These are phyloP conservation scores for Phocides pigmalion DNA, from an alignment of 1,140 invertebrate genomes.

Conservation along the genomic window DNA sequence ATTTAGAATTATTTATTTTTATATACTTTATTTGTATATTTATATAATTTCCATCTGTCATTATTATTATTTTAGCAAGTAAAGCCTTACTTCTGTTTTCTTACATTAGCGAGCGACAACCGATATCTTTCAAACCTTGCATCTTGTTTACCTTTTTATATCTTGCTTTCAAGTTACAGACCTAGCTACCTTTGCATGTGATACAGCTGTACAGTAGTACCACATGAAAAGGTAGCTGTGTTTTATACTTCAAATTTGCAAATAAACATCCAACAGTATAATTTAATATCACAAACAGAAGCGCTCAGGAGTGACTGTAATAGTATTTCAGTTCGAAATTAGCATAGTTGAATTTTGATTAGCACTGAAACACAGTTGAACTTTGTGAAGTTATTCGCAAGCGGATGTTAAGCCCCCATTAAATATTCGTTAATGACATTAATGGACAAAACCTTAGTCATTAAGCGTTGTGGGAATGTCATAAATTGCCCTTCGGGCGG, in stretches of 20 bases:
- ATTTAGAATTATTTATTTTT: too few relatives aligned
- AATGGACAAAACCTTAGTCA: constrained; percentile 54
- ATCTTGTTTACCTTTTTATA: too few relatives aligned
- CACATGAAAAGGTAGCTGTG: too few relatives aligned
- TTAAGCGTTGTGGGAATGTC: constrained; percentile 40
- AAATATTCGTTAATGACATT: constrained; percentile 62
- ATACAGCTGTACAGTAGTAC: too few relatives aligned
- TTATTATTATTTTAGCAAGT: too few relatives aligned
- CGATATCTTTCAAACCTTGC: too few relatives aligned
- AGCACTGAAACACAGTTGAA: constrained; percentile 58
- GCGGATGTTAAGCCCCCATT: constrained; percentile 43
- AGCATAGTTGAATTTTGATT: constrained; percentile 73
- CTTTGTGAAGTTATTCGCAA: constrained; percentile 35
- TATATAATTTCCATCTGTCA: too few relatives aligned
- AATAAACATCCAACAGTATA: constrained; percentile 23
- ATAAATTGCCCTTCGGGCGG: constrained; percentile 42
- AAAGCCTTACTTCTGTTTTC: too few relatives aligned
- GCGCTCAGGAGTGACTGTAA: constrained; percentile 34
- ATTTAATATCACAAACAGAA: constrained; percentile 42
- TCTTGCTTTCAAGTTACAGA: too few relatives aligned
- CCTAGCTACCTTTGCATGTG: too few relatives aligned
- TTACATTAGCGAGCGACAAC: too few relatives aligned
- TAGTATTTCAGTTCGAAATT: constrained; percentile 54
- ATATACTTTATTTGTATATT: too few relatives aligned
- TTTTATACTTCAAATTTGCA: neutral